Percentiles rank a stretch among this genome's conserved stretches.
Evolutionary conservation across 2,113 vertebrate genomes (phyloP).

Genomic region (Alligator mississippiensis): DNA sequence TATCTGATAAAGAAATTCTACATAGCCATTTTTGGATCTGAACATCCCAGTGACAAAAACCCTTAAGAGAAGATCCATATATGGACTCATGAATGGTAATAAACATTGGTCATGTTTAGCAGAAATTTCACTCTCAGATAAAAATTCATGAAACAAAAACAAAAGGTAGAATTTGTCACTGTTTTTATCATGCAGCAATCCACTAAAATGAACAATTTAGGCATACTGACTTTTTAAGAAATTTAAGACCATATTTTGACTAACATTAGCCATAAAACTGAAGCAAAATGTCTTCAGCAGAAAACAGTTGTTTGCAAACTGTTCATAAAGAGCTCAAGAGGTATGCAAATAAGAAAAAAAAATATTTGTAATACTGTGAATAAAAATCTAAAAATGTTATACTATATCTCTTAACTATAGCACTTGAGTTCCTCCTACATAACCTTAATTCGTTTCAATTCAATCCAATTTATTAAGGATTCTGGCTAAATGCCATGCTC

Average conservation of each 20-base stretch:
- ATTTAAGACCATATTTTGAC: not conserved
- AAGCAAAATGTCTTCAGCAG: not conserved
- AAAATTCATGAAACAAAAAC: not conserved
- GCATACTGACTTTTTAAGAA: not conserved
- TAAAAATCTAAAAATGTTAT: not conserved
- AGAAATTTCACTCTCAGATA: not conserved
- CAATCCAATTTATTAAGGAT: not conserved
- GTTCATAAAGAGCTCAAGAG: rapidly evolving
- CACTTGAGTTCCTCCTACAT: rapidly evolving
- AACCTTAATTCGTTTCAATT: not conserved
- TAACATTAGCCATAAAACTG: not conserved
- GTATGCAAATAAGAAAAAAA: not conserved
- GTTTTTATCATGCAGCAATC: not conserved
- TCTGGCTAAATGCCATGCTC: too few species aligned
- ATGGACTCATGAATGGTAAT: not conserved
- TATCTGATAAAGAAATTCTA: constrained; percentile 58
- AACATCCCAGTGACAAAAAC: not conserved
- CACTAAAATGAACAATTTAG: not conserved
- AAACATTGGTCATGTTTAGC: constrained; percentile 5
- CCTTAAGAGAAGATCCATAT: constrained; percentile 21
- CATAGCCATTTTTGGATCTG: constrained; percentile 10
- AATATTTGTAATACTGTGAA: not conserved
- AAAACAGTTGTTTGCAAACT: not conserved
- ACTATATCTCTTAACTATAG: not conserved
- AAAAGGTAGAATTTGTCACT: not conserved